Evolutionary conservation across 2,888 invertebrate species (phyloP).

Genomic region (Stratiomys singularior): DNA sequence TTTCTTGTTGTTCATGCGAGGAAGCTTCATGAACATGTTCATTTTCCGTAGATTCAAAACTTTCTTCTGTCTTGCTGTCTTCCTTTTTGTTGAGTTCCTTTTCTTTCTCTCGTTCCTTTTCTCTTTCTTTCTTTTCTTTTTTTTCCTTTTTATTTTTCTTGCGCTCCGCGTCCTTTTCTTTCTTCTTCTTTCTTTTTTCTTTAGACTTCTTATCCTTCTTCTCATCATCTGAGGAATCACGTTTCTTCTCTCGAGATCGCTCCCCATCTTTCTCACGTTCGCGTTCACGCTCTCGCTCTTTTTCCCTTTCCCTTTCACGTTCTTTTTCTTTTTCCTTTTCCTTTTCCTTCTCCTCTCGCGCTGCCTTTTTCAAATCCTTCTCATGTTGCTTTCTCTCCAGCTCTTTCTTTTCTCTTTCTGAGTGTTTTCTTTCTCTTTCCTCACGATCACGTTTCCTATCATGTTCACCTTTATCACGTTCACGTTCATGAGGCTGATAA

Average conservation of each 20-base stretch:
- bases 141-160: slow-evolving; percentile 66
- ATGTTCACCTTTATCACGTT: slow-evolving; percentile 52
- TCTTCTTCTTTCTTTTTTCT: slow-evolving; percentile 67
- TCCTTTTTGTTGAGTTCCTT: slow-evolving; percentile 54
- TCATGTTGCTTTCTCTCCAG: slow-evolving; percentile 49
- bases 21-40: not conserved
- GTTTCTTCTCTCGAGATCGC: slow-evolving; percentile 56
- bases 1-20: not conserved
- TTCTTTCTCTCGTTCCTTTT: slow-evolving; percentile 51
- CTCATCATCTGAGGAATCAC: slow-evolving; percentile 56
- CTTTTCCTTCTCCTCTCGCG: slow-evolving; percentile 58
- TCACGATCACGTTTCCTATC: slow-evolving; percentile 59
- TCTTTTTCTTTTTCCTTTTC: slow-evolving; percentile 63
- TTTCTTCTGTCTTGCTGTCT: slow-evolving; percentile 44
- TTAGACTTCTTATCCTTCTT: slow-evolving; percentile 63
- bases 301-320: slow-evolving; percentile 56
- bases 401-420: slow-evolving; percentile 53
- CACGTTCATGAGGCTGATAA: slow-evolving; percentile 60
- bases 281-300: slow-evolving; percentile 59
- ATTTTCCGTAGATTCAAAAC: slow-evolving; percentile 4
- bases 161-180: slow-evolving; percentile 70
- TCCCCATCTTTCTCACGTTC: slow-evolving; percentile 58
- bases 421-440: slow-evolving; percentile 50
- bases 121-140: slow-evolving; percentile 55
- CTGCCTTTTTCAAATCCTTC: slow-evolving; percentile 62